These are phyloP conservation scores for Aleadryas rufinucha DNA, from an alignment of 2,113 vertebrate genomes.

Conservation along the genomic window DNA sequence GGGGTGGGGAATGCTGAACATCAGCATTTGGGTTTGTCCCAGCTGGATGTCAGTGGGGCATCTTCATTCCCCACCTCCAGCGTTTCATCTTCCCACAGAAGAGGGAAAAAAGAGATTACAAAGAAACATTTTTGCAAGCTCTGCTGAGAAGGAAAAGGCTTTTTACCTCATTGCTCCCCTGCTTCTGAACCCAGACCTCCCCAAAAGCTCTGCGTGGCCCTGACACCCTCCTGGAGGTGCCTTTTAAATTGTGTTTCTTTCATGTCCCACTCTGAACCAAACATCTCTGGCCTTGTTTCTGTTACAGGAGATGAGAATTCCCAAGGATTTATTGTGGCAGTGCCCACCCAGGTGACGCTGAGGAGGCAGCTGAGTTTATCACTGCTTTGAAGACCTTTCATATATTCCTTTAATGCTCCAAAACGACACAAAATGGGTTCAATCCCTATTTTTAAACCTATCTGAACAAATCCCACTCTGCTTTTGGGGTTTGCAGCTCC, in stretches of 20 bases:
- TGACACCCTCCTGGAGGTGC: neutral
- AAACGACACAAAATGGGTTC: neutral
- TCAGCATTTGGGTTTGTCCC: neutral
- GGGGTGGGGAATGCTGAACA: neutral
- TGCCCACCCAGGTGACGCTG: neutral
- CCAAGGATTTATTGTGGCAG: neutral
- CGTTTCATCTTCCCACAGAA: neutral
- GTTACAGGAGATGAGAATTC: neutral
- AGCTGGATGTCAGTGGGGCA: neutral
- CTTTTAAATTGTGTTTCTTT: neutral
- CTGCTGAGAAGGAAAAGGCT: neutral
- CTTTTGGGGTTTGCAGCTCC: neutral
- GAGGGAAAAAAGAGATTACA: neutral
- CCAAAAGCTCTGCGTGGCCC: neutral
- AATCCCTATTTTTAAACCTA: neutral
- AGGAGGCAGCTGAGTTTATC: neutral
- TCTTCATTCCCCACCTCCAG: neutral
- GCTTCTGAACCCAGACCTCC: neutral
- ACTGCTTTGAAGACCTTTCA: neutral
- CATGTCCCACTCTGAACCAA: neutral
- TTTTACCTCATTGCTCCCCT: neutral
- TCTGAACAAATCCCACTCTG: neutral
- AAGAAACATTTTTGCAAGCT: neutral
- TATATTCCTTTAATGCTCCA: rapidly evolving
- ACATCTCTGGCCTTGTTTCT: neutral